A percentile compares a stretch with the other conserved stretches of the same genome.
These are phyloP conservation scores for Abrostola triplasia DNA, from an alignment of 2,888 invertebrate genomes.

Conservation along the genomic window DNA sequence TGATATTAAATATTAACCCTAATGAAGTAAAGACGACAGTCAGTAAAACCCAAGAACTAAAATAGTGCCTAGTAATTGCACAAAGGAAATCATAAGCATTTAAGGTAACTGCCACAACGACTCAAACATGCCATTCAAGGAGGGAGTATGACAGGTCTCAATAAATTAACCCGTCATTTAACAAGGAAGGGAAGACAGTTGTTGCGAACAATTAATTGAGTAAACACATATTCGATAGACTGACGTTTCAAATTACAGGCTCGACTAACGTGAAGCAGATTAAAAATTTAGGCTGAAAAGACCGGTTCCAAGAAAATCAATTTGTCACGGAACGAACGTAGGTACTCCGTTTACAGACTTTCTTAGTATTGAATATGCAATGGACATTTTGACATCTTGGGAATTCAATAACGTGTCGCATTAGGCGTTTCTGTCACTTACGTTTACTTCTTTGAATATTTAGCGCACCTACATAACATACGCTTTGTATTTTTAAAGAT, in stretches of 20 bases:
- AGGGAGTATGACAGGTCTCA: slow-evolving; percentile 43
- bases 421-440: not conserved
- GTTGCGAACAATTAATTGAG: slow-evolving; percentile 45
- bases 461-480: not conserved
- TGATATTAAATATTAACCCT: slow-evolving; percentile 22
- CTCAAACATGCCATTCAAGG: slow-evolving; percentile 45
- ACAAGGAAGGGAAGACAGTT: slow-evolving; percentile 40
- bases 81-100: slow-evolving; percentile 27
- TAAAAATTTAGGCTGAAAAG: slow-evolving; percentile 37
- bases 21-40: slow-evolving; percentile 6
- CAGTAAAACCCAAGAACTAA: slow-evolving; percentile 14
- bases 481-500: not conserved
- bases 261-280: slow-evolving; percentile 18
- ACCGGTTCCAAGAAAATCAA: slow-evolving; percentile 32
- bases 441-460: not conserved
- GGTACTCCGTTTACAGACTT: slow-evolving; percentile 3
- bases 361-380: slow-evolving; percentile 9
- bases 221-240: slow-evolving; percentile 37
- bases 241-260: slow-evolving; percentile 35
- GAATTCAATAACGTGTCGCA: not conserved
- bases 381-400: slow-evolving; percentile 9
- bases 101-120: slow-evolving; percentile 34
- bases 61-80: slow-evolving; percentile 11
- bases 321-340: slow-evolving; percentile 24
- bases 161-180: slow-evolving; percentile 46